Evolutionary conservation across 2,113 vertebrate genomes (phyloP).

Genomic region (Lasiurus borealis): DNA sequence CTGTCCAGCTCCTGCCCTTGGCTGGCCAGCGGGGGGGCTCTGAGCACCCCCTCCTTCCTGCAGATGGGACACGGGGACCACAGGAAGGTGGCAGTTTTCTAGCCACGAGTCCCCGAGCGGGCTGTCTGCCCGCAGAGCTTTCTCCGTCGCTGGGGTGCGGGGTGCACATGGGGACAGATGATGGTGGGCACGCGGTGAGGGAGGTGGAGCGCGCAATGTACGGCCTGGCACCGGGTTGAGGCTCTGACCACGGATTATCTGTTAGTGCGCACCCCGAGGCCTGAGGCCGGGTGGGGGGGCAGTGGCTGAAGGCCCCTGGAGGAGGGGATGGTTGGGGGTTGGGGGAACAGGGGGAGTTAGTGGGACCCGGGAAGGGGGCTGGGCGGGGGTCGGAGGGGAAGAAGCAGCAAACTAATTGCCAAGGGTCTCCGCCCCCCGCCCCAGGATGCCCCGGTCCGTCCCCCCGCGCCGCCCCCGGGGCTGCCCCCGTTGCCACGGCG

Average conservation of each 20-base stretch:
- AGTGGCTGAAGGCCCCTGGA: not conserved
- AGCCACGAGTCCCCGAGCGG: not conserved
- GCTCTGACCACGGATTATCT: too few relatives aligned
- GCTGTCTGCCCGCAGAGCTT: not conserved
- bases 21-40: too few relatives aligned
- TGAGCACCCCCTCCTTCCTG: too few relatives aligned
- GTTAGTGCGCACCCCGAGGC: too few relatives aligned
- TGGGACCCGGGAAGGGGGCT: not conserved
- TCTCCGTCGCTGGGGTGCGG: fast-evolving
- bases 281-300: too few relatives aligned
- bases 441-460: not conserved
- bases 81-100: not conserved
- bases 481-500: slow-evolving; percentile 46
- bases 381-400: not conserved
- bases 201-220: fast-evolving
- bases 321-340: not conserved
- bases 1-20: not conserved
- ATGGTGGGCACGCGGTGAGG: not conserved
- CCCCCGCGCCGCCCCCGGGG: not conserved
- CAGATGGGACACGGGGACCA: not conserved
- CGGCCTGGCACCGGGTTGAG: not conserved
- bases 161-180: not conserved
- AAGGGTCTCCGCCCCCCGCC: not conserved
- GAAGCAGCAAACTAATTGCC: not conserved
- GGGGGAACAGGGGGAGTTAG: fast-evolving